Conservation (phyloP, 2,797 vertebrate genomes). For the Garrulus glandarius region DNA sequence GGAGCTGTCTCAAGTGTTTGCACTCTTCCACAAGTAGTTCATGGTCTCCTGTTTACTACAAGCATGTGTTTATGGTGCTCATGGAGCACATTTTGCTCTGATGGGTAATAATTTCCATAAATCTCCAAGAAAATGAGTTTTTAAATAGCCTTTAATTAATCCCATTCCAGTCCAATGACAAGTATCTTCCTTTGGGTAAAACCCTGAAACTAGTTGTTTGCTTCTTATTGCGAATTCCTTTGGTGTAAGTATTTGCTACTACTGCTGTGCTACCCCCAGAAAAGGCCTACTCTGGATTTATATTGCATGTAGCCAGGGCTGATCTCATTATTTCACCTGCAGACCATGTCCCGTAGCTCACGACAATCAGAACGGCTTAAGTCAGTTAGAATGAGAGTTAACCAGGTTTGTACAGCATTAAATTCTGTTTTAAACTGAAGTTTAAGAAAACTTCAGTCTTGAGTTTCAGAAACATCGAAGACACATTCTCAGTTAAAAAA, state of each 20-base stretch:
- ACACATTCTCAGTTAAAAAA: background rate
- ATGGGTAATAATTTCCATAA: background rate
- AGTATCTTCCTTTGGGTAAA: background rate
- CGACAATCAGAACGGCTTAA: accelerated
- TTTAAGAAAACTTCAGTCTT: background rate
- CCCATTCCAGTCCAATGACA: background rate
- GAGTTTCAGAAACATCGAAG: background rate
- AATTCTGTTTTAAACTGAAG: background rate
- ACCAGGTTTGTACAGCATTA: background rate
- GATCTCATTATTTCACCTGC: background rate
- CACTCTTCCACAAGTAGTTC: background rate
- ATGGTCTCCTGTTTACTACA: background rate
- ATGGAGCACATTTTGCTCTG: background rate
- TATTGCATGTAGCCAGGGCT: background rate
- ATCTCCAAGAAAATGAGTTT: background rate
- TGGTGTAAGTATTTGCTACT: background rate
- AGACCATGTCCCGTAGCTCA: background rate
- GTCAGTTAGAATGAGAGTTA: background rate
- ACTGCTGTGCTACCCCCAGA: background rate
- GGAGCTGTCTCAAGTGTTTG: background rate
- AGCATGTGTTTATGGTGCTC: background rate
- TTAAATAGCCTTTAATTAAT: background rate
- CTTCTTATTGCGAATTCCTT: background rate
- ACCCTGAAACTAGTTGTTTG: background rate
- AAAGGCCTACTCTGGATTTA: background rate